Evolutionary conservation across 1,140 invertebrate species (phyloP).

Genomic region (Oscheius sp.): DNA sequence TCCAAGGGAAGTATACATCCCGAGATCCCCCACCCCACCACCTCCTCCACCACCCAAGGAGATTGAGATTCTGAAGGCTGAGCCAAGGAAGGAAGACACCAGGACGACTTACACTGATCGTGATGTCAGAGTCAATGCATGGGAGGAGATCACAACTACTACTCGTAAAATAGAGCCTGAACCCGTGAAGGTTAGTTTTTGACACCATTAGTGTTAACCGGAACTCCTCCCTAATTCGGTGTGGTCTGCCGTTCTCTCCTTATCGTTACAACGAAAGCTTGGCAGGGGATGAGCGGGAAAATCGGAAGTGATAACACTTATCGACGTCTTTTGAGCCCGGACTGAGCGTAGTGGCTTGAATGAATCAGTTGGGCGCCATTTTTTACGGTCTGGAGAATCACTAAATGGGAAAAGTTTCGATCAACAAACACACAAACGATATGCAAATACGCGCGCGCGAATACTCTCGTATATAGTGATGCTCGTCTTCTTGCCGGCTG

Average conservation of each 20-base stretch:
- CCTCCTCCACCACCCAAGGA: background rate
- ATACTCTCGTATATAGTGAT: background rate
- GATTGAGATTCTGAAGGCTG: background rate
- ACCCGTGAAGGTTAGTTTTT: too few species aligned
- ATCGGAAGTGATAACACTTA: too few species aligned
- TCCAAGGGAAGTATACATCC: background rate
- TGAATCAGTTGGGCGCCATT: too few species aligned
- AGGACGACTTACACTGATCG: background rate
- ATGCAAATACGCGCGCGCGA: background rate
- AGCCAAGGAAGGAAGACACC: background rate
- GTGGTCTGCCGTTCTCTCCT: too few species aligned
- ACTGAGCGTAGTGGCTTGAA: too few species aligned
- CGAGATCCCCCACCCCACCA: background rate
- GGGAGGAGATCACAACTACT: background rate
- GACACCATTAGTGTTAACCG: too few species aligned
- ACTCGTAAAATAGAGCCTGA: background rate
- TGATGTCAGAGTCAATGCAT: background rate
- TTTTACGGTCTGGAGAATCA: too few species aligned
- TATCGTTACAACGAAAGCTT: too few species aligned
- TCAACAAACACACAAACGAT: background rate
- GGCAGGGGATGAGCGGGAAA: too few species aligned
- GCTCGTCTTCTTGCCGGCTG: slow-evolving; percentile 1
- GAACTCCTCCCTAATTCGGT: too few species aligned
- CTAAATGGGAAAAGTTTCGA: too few species aligned
- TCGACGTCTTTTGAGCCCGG: too few species aligned